Evolutionary conservation across 1,140 invertebrate species (phyloP).

Genomic region (Aphis craccivora): DNA sequence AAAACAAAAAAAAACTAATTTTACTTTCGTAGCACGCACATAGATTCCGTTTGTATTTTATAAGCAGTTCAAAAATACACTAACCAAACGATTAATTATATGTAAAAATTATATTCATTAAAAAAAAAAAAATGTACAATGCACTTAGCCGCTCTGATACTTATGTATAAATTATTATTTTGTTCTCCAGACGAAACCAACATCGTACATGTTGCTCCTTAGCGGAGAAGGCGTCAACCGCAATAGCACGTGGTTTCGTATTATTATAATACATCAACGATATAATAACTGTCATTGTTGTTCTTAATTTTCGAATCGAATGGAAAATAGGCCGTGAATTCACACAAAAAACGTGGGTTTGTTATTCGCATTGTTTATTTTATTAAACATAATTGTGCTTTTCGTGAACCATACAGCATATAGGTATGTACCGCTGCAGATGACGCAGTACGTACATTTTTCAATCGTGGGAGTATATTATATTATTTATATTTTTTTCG

Average conservation of each 20-base stretch:
- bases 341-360: slow-evolving; percentile 28
- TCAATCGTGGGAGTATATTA: not conserved
- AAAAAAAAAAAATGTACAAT: not conserved
- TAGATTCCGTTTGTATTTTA: not conserved
- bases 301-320: not conserved
- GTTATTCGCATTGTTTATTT: slow-evolving; percentile 42
- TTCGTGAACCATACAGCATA: not conserved
- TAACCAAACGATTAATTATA: not conserved
- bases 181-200: not conserved
- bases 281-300: slow-evolving; percentile 20
- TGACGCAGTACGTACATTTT: not conserved
- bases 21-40: not conserved
- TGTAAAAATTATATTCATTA: not conserved
- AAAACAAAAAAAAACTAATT: not conserved
- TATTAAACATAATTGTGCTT: not conserved
- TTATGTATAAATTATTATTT: slow-evolving; percentile 5
- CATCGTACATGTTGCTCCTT: not conserved
- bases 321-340: slow-evolving; percentile 1
- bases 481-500: not conserved
- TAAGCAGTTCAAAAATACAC: not conserved
- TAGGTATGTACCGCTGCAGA: not conserved
- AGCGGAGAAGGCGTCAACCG: slow-evolving; percentile 9
- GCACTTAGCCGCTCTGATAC: not conserved
- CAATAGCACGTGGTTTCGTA: not conserved
- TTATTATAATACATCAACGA: not conserved